Evolutionary conservation across 2,113 vertebrate genomes (phyloP).

Genomic region (Herpetotheres cachinnans): DNA sequence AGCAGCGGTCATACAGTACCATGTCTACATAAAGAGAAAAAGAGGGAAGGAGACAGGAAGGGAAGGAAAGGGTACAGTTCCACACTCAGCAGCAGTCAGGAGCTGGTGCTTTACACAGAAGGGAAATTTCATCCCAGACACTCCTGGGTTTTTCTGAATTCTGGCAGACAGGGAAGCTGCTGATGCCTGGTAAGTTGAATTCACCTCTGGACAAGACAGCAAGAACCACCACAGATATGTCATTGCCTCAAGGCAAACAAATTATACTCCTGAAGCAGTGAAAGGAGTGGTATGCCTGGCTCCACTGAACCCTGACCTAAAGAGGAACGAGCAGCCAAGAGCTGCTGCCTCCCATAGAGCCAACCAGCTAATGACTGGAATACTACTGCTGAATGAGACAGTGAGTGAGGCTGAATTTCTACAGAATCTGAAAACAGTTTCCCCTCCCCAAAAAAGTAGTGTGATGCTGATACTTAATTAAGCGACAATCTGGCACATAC

Average conservation of each 20-base stretch:
- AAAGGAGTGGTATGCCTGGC: background rate
- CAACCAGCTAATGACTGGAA: background rate
- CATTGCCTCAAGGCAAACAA: background rate
- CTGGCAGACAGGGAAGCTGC: background rate
- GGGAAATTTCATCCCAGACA: background rate
- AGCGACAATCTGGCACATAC: background rate
- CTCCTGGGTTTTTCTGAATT: background rate
- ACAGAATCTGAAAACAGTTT: background rate
- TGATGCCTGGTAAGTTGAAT: background rate
- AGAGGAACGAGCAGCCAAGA: background rate
- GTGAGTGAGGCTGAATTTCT: background rate
- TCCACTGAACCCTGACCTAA: background rate
- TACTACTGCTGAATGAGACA: background rate
- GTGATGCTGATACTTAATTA: background rate
- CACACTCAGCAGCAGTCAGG: background rate
- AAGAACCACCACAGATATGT: background rate
- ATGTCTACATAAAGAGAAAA: background rate
- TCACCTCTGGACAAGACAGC: background rate
- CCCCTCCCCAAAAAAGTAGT: background rate
- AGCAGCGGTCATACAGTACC: background rate
- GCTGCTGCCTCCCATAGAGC: background rate
- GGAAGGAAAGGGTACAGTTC: background rate
- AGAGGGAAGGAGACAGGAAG: background rate
- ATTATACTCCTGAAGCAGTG: background rate
- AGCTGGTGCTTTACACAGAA: background rate